These are phyloP conservation scores for Gastracanthus pulcherrimus DNA, from an alignment of 2,888 invertebrate species.

Conservation along the genomic window DNA sequence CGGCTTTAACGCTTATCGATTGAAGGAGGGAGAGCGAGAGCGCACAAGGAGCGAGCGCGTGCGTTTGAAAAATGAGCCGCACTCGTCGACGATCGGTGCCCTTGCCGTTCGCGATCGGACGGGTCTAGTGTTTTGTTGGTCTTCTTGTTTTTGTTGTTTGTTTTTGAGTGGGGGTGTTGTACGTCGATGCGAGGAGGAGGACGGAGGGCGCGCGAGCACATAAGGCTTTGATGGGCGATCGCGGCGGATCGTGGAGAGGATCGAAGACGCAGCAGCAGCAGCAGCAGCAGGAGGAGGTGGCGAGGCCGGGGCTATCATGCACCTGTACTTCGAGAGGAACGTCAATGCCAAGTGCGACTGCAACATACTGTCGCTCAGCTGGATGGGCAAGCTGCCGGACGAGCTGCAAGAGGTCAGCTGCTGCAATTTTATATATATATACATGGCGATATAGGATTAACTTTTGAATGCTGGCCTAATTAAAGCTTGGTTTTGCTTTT, in stretches of 20 bases:
- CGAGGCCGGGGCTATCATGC: conserved; percentile 85
- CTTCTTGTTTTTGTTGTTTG: no score
- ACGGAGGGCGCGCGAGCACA: background rate
- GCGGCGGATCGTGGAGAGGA: no score
- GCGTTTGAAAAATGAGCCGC: no score
- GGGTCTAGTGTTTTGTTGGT: no score
- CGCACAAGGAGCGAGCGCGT: no score
- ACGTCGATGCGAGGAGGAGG: background rate
- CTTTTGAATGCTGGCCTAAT: no score
- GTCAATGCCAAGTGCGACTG: conserved; percentile 97
- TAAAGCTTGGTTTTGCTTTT: background rate
- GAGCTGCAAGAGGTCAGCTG: conserved; percentile 93
- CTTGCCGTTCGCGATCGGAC: no score
- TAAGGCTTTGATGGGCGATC: background rate
- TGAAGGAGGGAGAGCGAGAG: no score
- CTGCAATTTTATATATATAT: background rate
- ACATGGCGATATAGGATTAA: no score
- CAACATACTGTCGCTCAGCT: conserved; percentile 94
- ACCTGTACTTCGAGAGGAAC: conserved; percentile 97
- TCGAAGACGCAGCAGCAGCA: background rate
- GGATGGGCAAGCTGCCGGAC: conserved; percentile 99
- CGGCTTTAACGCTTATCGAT: no score
- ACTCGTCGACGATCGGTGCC: no score
- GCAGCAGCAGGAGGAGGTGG: conserved; percentile 50
- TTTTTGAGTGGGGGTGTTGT: no score